Evolutionary conservation across 2,888 invertebrate genomes (phyloP).

Genomic region (Caradrina kadenii): DNA sequence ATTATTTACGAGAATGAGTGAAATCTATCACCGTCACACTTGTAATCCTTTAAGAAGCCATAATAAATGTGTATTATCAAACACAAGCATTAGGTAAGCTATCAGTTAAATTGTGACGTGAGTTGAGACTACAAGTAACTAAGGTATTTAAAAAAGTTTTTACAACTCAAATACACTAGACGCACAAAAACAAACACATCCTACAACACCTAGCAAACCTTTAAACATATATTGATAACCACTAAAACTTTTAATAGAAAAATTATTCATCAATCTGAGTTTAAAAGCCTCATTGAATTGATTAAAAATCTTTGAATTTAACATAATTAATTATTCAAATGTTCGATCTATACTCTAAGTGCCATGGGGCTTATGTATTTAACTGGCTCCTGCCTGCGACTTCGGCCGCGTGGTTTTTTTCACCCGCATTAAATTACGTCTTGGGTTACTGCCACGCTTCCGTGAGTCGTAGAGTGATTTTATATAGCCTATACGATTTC

Average conservation of each 20-base stretch:
- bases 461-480: no score
- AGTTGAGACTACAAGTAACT: not conserved
- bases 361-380: not conserved
- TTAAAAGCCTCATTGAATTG: constrained; percentile 8
- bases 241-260: not conserved
- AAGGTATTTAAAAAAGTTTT: not conserved
- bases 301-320: constrained; percentile 21
- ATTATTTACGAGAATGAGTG: constrained; percentile 36
- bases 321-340: constrained; percentile 23
- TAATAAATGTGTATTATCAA: constrained; percentile 11
- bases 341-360: not conserved
- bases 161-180: not conserved
- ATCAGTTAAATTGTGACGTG: not conserved
- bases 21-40: constrained; percentile 39
- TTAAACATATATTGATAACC: not conserved
- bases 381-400: no score
- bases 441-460: no score
- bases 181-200: not conserved
- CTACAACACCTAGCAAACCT: not conserved
- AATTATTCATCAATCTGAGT: constrained; percentile 7
- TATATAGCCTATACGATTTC: no score
- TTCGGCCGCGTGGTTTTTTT: no score
- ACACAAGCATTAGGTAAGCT: not conserved
- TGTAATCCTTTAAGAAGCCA: constrained; percentile 32
- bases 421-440: no score